Base-by-base conservation (phyloP, 2,888 invertebrate genomes). In the Octonoba sinensis region DNA sequence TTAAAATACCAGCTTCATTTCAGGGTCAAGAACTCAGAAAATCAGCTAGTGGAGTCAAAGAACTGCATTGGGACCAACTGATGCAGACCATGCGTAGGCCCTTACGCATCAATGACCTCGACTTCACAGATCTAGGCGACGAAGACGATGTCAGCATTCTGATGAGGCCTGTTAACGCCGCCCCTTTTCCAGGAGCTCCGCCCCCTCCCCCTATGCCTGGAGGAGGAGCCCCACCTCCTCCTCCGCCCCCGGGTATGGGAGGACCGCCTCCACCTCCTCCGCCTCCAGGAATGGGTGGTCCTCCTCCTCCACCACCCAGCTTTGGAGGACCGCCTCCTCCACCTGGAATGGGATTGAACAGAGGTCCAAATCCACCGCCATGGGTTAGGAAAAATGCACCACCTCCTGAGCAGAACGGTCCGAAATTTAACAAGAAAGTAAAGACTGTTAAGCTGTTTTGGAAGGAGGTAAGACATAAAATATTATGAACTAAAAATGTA, bases 391-490 rank as follows among this genome's bases (percentile, higher is more conserved):
- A 79, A 77, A 78, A 73, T 1, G 20, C 54, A 13, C 56, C 62
- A 1, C 16, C 73, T 1, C 76, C 87, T 84, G 62, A 78, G 2
- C 51, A 51, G 22, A 65, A 65, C n/a, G 85, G 86, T 71, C 88
- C 89, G 77, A 86, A 86, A 27, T 86, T 87, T 70, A 86, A 85
- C 75, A 96, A 93, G 87, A 97, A 97, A 90, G 73, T 73, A 12
- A 96, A 98, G 88, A 99, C 99, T 27, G 95, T 99, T 16, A 97
- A 97, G 89, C 90, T 99, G 70, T 99, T 99, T 89, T 99, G 99
- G 99, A 95, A 95, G 87, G 97, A 99, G 89, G 89, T 91, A 18
- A 27, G 24, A 59, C 18, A 47, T 3, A 65, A 16, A 67, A 54
- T 54, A 20, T 67, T 18, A 18, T 27, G 27, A 27, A 27, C 6